Percentiles rank a stretch among this genome's conserved stretches.
Conservation (phyloP, 2,113 vertebrate genomes). For the Neodon shergylaensis region DNA sequence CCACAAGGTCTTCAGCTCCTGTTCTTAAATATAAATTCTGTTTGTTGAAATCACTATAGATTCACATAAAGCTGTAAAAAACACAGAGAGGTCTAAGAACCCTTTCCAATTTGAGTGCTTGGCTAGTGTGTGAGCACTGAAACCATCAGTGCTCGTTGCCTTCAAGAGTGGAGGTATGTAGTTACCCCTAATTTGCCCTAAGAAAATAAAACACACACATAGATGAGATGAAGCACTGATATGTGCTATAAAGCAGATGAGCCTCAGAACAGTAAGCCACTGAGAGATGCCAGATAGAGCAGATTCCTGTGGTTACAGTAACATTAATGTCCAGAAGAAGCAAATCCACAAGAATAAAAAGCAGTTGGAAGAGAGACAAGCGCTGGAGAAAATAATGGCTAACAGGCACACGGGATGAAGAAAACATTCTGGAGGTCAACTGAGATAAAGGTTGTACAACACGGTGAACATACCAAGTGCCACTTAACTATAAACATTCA, state of each 20-base stretch:
- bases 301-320: neutral
- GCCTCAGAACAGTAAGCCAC: rapidly evolving
- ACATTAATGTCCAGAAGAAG: neutral
- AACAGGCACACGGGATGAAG: rapidly evolving
- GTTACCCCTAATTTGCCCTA: neutral
- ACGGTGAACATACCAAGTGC: neutral
- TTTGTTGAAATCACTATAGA: neutral
- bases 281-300: neutral
- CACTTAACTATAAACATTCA: neutral
- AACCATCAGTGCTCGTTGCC: neutral
- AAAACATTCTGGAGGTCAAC: neutral
- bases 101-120: neutral
- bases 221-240: neutral
- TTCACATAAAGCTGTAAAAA: neutral
- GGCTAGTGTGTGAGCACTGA: neutral
- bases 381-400: neutral
- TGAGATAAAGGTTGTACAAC: neutral
- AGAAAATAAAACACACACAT: neutral
- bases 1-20: neutral
- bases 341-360: neutral
- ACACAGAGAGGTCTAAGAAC: neutral
- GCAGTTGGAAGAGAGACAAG: rapidly evolving
- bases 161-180: neutral
- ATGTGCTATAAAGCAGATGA: too few species aligned
- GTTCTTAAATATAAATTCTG: neutral